Evolutionary conservation across 2,888 invertebrate genomes (phyloP), one percentile per base, ranked within the genome.

Genomic region (Troglohyphantes excavatus): DNA sequence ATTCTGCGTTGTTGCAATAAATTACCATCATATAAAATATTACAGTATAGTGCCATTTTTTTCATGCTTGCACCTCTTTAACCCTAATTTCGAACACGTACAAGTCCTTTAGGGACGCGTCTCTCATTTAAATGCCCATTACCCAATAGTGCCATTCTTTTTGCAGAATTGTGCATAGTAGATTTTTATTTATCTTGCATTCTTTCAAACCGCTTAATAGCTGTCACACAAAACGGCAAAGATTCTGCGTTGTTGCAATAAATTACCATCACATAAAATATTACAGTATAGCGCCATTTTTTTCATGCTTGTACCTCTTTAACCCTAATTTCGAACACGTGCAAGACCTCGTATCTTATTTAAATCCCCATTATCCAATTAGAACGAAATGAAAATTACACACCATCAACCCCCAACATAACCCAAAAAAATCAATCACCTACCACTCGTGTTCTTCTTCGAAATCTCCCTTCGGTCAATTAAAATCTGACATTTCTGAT

Each of bases 351-450:
- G 63, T 76, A 39, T 21, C 13, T 9, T 39, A 61, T 76, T 63
- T 19, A 76, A 17, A 33, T 11, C 11, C 33, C 39, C 39, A 63
- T 21, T 61, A 39, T 13, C 61, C 63, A 39, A 75, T 75, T 63
- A 63, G 21, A 33, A n/a, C 1, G 13, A 23, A 65, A 23, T 9
- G 13, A 33, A 65, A 78, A 78, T 78, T 78, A 65, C 27, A 65
- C 26, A 63, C 26, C n/a, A 43, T 65, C 19, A 43, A 78, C 72
- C 46, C 23, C n/a, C 46, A 72, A 26, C 46, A 46, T 5, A 46
- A 72, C 21, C 2, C 5, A 43, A 46, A 68, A 72, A 72, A 46
- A 46, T 72, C 72, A 72, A 72, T 72, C 46, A 72, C 23, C 27
- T n/a, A 17, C 11, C 46, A 72, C 39, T 11, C 33, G 11, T 33